Evolutionary conservation across 1,140 invertebrate genomes (phyloP).

Genomic region (Pseudomyrmex cubaensis): DNA sequence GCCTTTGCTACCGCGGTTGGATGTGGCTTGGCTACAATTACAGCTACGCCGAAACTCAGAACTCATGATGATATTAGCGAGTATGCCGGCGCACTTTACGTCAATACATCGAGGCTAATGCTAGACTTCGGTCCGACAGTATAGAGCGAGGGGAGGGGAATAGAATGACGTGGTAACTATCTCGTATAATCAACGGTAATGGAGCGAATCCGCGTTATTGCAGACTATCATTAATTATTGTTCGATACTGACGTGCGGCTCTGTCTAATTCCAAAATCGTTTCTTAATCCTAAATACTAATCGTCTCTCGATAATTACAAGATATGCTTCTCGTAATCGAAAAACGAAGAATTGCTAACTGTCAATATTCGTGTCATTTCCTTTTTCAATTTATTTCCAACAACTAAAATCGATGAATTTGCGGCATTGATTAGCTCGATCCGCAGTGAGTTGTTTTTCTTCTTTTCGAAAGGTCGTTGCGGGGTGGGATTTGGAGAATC

Average conservation of each 20-base stretch:
- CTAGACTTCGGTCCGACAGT: conserved; percentile 32
- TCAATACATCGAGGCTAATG: conserved; percentile 57
- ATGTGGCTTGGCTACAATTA: conserved; percentile 63
- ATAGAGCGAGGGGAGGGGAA: not conserved
- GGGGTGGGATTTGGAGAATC: conserved; percentile 33
- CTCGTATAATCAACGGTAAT: conserved; percentile 54
- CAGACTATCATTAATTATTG: conserved; percentile 48
- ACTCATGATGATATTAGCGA: conserved; percentile 67
- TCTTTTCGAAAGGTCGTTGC: not conserved
- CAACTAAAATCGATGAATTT: conserved; percentile 4
- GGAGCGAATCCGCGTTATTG: conserved; percentile 49
- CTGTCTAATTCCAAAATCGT: conserved; percentile 19
- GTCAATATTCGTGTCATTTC: not conserved
- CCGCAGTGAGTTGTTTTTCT: not conserved
- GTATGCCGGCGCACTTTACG: conserved; percentile 42
- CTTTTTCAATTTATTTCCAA: conserved; percentile 1
- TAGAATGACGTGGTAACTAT: conserved; percentile 52
- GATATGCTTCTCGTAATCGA: not conserved
- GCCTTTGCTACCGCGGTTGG: conserved; percentile 67
- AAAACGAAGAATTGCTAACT: not conserved
- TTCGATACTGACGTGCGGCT: conserved; percentile 33
- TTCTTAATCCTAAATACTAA: conserved; percentile 53
- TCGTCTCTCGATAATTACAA: conserved; percentile 1
- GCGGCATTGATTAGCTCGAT: not conserved
- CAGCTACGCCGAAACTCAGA: conserved; percentile 65